Percentiles rank a stretch among this genome's conserved stretches.
Conservation (phyloP, 2,888 invertebrate genomes). For the Lochmaea crataegi region DNA sequence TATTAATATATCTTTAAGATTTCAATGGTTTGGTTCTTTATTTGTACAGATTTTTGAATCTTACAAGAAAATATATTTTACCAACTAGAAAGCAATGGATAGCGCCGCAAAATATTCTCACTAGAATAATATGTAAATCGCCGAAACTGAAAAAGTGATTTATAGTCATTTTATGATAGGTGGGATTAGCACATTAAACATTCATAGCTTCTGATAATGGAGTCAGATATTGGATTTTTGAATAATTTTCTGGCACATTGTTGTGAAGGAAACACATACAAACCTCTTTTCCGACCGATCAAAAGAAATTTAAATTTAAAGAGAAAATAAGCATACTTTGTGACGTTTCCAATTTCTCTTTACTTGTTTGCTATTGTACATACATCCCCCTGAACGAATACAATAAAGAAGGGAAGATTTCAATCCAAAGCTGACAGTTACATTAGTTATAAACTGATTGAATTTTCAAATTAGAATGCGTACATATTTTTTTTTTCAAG, state of each 20-base stretch:
- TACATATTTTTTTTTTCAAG: not conserved
- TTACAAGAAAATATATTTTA: not conserved
- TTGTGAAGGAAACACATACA: slow-evolving; percentile 27
- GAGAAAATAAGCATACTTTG: slow-evolving; percentile 34
- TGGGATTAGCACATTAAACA: slow-evolving; percentile 57
- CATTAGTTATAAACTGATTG: slow-evolving; percentile 27
- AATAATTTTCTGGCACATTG: slow-evolving; percentile 31
- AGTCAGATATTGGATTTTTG: slow-evolving; percentile 37
- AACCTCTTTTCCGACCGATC: slow-evolving; percentile 24
- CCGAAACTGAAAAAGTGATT: slow-evolving; percentile 52
- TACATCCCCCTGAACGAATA: slow-evolving; percentile 20
- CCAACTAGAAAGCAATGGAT: not conserved
- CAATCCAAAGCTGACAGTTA: slow-evolving; percentile 28
- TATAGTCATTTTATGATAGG: slow-evolving; percentile 54
- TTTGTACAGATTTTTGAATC: too few relatives aligned
- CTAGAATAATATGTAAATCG: slow-evolving; percentile 47
- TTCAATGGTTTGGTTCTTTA: too few relatives aligned
- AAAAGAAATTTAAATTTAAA: slow-evolving; percentile 37
- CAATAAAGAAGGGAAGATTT: slow-evolving; percentile 28
- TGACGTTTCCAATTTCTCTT: slow-evolving; percentile 36
- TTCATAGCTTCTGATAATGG: slow-evolving; percentile 50
- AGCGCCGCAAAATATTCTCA: slow-evolving; percentile 2
- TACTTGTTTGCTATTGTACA: slow-evolving; percentile 22
- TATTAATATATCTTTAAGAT: too few relatives aligned
- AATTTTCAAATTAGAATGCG: slow-evolving; percentile 17